phyloP scores from a whole-genome alignment of 92 coral and sea anemone species.

The Paramuricea clavata region DNA sequence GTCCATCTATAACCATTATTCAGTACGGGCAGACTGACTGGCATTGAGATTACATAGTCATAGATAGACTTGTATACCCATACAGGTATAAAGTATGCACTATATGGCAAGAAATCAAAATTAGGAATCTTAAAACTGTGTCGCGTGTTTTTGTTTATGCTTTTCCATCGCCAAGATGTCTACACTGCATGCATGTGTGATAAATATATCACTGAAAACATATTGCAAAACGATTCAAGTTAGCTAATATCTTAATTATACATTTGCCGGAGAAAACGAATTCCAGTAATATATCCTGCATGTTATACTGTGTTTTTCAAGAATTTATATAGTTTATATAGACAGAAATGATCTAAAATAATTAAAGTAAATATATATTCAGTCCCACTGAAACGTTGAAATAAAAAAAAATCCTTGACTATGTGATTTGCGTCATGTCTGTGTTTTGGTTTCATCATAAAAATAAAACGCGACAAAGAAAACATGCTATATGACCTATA shows the following conservation, averaged over 20 bases:
- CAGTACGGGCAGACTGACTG: not conserved
- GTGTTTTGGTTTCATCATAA: conserved; percentile 7
- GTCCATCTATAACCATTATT: not conserved
- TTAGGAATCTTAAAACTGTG: not conserved
- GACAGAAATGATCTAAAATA: not conserved
- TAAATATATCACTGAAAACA: conserved; percentile 12
- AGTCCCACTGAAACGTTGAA: not conserved
- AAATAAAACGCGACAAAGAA: conserved; percentile 3
- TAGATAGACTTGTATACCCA: not conserved
- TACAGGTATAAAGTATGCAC: too few relatives aligned
- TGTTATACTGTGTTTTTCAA: not conserved
- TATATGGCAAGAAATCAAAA: not conserved
- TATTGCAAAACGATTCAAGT: conserved; percentile 10
- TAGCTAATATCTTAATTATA: not conserved
- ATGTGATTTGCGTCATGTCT: not conserved
- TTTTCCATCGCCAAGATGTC: not conserved
- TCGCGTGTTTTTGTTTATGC: not conserved
- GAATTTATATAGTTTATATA: not conserved
- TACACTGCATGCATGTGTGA: not conserved
- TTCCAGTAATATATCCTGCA: not conserved
- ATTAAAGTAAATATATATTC: not conserved
- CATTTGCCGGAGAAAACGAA: not conserved
- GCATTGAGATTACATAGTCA: not conserved
- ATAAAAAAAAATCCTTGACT: not conserved
- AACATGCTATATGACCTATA: not conserved